Percentiles rank a stretch among this genome's conserved stretches.
These are phyloP conservation scores for Tragulus kanchil DNA, from an alignment of 2,113 vertebrate species.

Conservation along the genomic window DNA sequence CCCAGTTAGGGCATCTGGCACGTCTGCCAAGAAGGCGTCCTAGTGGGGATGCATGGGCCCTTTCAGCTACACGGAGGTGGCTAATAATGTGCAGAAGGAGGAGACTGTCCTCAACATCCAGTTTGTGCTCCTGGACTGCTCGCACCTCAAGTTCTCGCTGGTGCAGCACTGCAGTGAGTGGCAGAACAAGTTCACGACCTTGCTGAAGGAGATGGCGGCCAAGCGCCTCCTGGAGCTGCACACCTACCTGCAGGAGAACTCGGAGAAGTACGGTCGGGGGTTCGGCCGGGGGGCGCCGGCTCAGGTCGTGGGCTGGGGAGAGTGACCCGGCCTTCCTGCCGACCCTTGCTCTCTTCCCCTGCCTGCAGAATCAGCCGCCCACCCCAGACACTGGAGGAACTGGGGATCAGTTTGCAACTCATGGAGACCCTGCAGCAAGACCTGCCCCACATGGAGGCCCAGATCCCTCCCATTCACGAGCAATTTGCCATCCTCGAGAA, in stretches of 20 bases:
- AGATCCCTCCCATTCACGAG: slow-evolving; percentile 92
- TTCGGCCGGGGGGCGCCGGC: neutral
- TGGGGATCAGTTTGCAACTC: slow-evolving; percentile 89
- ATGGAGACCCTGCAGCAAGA: slow-evolving; percentile 89
- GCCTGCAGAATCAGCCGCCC: slow-evolving; percentile 86
- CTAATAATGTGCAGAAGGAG: slow-evolving; percentile 92
- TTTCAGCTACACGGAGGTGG: slow-evolving; percentile 90
- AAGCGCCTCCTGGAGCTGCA: slow-evolving; percentile 86
- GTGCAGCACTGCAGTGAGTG: slow-evolving; percentile 91
- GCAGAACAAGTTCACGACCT: slow-evolving; percentile 91
- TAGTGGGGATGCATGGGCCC: neutral
- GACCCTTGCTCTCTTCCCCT: neutral
- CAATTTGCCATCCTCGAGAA: slow-evolving; percentile 94
- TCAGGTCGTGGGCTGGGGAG: rapidly evolving
- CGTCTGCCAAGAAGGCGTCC: rapidly evolving
- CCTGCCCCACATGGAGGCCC: slow-evolving; percentile 86
- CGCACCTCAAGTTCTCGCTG: slow-evolving; percentile 88
- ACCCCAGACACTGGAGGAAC: slow-evolving; percentile 90
- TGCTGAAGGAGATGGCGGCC: slow-evolving; percentile 89
- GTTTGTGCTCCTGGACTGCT: slow-evolving; percentile 91
- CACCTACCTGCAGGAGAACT: slow-evolving; percentile 85
- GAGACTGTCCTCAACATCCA: slow-evolving; percentile 90
- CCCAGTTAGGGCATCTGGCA: neutral
- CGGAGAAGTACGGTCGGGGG: slow-evolving; percentile 74
- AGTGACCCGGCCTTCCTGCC: neutral